Evolutionary conservation across 1,140 invertebrate species (phyloP).

Genomic region (Diplogasteroides magnus): DNA sequence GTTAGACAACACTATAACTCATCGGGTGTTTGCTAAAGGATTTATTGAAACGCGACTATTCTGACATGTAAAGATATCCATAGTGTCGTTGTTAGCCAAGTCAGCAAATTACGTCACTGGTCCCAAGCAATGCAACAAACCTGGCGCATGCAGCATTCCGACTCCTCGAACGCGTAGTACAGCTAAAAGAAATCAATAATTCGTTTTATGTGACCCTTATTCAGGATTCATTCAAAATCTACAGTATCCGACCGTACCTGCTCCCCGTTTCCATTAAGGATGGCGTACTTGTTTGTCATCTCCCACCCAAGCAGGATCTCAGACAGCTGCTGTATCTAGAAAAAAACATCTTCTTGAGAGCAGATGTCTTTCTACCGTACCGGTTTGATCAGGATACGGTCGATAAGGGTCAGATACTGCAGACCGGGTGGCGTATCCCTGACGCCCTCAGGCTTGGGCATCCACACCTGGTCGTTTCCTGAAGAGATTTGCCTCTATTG

Average conservation of each 20-base stretch:
- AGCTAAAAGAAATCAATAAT: constrained; percentile 1
- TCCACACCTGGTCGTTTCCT: background rate
- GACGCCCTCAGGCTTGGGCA: constrained; percentile 15
- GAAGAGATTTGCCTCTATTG: too few relatives aligned
- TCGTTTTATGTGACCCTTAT: background rate
- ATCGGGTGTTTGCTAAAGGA: too few relatives aligned
- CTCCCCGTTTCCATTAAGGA: constrained; percentile 26
- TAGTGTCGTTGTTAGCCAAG: too few relatives aligned
- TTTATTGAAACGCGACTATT: too few relatives aligned
- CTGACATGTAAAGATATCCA: too few relatives aligned
- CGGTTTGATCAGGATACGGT: constrained; percentile 18
- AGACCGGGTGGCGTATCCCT: constrained; percentile 19
- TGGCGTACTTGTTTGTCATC: constrained; percentile 15
- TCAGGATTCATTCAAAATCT: background rate
- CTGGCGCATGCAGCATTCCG: constrained; percentile 2
- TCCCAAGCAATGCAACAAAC: too few relatives aligned
- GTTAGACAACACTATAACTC: too few relatives aligned
- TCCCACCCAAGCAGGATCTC: constrained; percentile 21
- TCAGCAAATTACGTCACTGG: too few relatives aligned
- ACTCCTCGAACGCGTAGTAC: constrained; percentile 20
- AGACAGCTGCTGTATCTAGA: constrained; percentile 17
- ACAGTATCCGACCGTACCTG: constrained; percentile 1
- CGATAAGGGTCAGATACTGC: constrained; percentile 25
- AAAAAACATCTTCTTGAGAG: background rate
- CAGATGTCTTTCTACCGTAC: background rate